Conservation (phyloP, 2,888 invertebrate species). For the Mallateleia sp. region DNA sequence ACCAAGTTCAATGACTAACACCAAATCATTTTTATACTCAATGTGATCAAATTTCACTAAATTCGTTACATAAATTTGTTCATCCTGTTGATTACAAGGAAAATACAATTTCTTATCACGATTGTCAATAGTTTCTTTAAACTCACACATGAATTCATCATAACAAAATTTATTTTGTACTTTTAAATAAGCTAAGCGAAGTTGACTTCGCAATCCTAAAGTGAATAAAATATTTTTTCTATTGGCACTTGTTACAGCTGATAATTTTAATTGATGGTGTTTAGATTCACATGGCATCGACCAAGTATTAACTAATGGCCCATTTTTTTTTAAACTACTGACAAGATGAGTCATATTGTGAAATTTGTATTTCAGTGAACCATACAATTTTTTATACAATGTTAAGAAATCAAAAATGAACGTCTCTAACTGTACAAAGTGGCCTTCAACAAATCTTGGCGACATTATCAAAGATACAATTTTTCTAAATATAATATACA, state of each 20-base stretch:
- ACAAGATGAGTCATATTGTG: conserved; percentile 30
- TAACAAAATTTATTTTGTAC: neutral
- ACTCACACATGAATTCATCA: neutral
- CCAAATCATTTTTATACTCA: conserved; percentile 17
- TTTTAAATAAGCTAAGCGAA: conserved; percentile 28
- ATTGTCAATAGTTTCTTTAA: conserved; percentile 10
- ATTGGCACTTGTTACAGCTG: conserved; percentile 10
- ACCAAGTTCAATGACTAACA: conserved; percentile 5
- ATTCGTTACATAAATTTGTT: conserved; percentile 15
- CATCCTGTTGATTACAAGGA: neutral
- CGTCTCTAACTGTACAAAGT: conserved; percentile 34
- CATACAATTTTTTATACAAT: conserved; percentile 7
- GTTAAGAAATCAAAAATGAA: conserved; percentile 11
- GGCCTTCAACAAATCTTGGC: conserved; percentile 46
- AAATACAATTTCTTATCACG: conserved; percentile 23
- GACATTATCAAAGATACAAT: conserved; percentile 51
- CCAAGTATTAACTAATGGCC: conserved; percentile 13
- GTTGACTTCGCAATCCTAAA: conserved; percentile 5
- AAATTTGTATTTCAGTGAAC: conserved; percentile 34
- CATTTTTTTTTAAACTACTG: conserved; percentile 13
- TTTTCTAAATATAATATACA: conserved; percentile 41
- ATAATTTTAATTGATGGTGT: conserved; percentile 19
- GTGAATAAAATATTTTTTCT: conserved; percentile 18
- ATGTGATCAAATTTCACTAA: neutral
- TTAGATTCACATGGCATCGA: conserved; percentile 36